These are phyloP conservation scores for Sus scrofa DNA, from an alignment of 2,113 vertebrate species.

Conservation along the genomic window DNA sequence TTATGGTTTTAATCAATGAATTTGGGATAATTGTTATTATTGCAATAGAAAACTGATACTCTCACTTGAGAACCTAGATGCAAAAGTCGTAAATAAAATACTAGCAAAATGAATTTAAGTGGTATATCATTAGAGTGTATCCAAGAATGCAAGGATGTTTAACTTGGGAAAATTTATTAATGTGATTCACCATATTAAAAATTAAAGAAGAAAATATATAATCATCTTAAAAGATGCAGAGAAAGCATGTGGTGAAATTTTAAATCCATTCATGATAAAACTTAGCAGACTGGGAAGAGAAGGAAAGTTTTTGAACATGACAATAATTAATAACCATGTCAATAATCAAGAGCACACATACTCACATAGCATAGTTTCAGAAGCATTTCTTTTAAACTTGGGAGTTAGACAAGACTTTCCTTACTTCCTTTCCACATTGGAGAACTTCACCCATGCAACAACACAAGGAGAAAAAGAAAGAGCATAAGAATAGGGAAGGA, in stretches of 20 bases:
- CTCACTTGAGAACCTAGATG: not conserved
- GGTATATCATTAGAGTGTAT: not conserved
- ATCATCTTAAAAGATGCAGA: conserved; percentile 9
- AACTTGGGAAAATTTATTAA: conserved; percentile 33
- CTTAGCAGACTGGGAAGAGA: not conserved
- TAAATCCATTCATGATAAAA: conserved; percentile 21
- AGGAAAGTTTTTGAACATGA: not conserved
- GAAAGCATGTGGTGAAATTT: conserved; percentile 33
- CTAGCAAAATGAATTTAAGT: conserved; percentile 11
- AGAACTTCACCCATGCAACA: not conserved
- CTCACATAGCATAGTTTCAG: not conserved
- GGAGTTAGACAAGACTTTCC: not conserved
- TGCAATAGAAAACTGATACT: not conserved
- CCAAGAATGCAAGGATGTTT: not conserved
- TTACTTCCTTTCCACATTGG: not conserved
- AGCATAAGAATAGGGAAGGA: not conserved
- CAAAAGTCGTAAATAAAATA: conserved; percentile 31
- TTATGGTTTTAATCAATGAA: not conserved
- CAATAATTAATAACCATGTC: not conserved
- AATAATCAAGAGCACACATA: not conserved
- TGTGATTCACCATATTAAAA: not conserved
- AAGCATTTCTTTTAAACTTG: conserved; percentile 36
- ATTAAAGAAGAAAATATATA: not conserved
- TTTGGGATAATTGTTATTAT: conserved; percentile 27
- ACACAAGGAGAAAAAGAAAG: not conserved